phyloP scores from a whole-genome alignment of 2,888 invertebrate genomes.

The Agrilus biguttatus region DNA sequence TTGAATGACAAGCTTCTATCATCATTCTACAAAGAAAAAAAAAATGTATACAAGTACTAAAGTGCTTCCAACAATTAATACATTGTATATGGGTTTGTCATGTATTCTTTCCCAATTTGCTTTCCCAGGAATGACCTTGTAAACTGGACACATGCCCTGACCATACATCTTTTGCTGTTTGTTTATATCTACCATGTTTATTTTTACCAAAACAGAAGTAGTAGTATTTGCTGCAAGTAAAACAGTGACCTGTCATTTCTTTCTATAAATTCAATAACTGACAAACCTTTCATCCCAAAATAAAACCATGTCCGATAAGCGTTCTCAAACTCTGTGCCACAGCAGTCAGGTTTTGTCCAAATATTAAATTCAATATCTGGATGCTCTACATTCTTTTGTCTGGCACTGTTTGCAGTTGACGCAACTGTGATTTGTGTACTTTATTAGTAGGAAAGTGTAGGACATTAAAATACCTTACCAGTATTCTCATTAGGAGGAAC shows the following conservation, averaged over 20 bases:
- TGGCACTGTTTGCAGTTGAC: conserved; percentile 12
- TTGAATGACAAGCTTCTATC: conserved; percentile 64
- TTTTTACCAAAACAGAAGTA: conserved; percentile 43
- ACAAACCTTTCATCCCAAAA: conserved; percentile 56
- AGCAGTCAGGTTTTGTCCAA: conserved; percentile 84
- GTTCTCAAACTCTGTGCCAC: conserved; percentile 76
- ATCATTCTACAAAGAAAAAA: conserved; percentile 43
- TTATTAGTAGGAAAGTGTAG: conserved; percentile 3
- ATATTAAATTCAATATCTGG: conserved; percentile 73
- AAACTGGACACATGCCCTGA: conserved; percentile 82
- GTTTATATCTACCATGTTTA: conserved; percentile 79
- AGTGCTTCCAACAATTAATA: conserved; percentile 27
- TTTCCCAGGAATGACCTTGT: conserved; percentile 57
- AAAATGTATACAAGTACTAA: not conserved
- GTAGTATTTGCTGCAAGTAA: conserved; percentile 31
- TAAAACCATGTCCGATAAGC: conserved; percentile 87
- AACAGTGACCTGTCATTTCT: not conserved
- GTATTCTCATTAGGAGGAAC: conserved; percentile 38
- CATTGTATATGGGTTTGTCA: conserved; percentile 63
- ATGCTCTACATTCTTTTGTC: conserved; percentile 27
- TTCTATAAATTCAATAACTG: not conserved
- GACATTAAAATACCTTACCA: too few relatives aligned
- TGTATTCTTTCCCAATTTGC: conserved; percentile 73
- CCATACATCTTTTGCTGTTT: conserved; percentile 82
- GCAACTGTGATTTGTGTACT: conserved; percentile 17